Conservation (phyloP, 2,113 vertebrate genomes). For the Plecotus auritus region DNA sequence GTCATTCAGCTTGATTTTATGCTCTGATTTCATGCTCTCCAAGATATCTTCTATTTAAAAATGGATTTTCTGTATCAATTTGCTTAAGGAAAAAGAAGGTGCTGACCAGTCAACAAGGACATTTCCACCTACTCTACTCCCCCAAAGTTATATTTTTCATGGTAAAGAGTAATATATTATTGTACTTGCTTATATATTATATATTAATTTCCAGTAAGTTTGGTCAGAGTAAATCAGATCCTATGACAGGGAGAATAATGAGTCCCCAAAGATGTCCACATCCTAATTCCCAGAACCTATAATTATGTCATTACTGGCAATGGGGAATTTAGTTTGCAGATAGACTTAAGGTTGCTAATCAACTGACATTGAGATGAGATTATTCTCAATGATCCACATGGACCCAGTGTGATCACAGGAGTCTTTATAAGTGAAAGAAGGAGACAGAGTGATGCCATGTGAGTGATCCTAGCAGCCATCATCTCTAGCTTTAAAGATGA, state of each 20-base stretch:
- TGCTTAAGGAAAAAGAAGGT: background rate
- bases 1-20: background rate
- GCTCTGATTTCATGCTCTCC: background rate
- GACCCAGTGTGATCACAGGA: background rate
- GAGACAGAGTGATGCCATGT: background rate
- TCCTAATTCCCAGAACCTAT: background rate
- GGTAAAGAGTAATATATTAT: background rate
- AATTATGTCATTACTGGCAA: background rate
- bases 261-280: background rate
- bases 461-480: background rate
- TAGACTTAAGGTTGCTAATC: background rate
- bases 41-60: slow-evolving; percentile 8
- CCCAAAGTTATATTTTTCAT: background rate
- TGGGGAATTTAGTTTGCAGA: background rate
- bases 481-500: background rate
- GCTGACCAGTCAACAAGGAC: background rate
- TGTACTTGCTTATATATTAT: background rate
- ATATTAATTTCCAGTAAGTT: background rate
- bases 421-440: background rate
- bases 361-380: background rate
- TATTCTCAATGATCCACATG: background rate
- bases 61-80: background rate
- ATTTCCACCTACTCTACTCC: background rate
- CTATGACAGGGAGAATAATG: background rate
- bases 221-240: background rate